A percentile compares a stretch with the other conserved stretches of the same genome.
phyloP scores from a whole-genome alignment of 2,888 invertebrate species.

The Drosophila kuntzei region DNA sequence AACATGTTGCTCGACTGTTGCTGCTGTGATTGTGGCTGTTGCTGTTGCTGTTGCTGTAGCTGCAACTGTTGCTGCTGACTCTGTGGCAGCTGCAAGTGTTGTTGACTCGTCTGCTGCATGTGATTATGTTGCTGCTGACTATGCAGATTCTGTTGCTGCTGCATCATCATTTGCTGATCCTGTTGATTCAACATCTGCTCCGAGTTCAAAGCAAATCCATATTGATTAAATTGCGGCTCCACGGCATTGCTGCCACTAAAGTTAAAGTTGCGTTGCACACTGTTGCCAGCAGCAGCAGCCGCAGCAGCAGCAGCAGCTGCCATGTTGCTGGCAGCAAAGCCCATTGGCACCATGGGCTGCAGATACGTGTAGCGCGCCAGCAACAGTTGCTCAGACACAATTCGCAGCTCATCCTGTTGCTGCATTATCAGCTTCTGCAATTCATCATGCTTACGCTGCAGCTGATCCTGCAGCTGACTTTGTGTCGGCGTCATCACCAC shows the following conservation, averaged over 20 bases:
- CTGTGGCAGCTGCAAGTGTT: slow-evolving; percentile 36
- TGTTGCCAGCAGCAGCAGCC: slow-evolving; percentile 11
- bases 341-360: slow-evolving; percentile 83
- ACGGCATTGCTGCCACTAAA: slow-evolving; percentile 67
- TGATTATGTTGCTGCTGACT: slow-evolving; percentile 78
- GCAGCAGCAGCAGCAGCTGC: slow-evolving; percentile 41
- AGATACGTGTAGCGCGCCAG: slow-evolving; percentile 92
- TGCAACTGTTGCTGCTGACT: slow-evolving; percentile 46
- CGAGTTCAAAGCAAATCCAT: slow-evolving; percentile 80
- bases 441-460: slow-evolving; percentile 93
- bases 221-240: slow-evolving; percentile 83
- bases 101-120: slow-evolving; percentile 56
- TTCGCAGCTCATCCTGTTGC: slow-evolving; percentile 93
- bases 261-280: slow-evolving; percentile 61
- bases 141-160: slow-evolving; percentile 74
- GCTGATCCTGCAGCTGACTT: slow-evolving; percentile 89
- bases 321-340: slow-evolving; percentile 69
- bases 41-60: slow-evolving; percentile 62
- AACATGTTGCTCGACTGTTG: slow-evolving; percentile 65
- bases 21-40: slow-evolving; percentile 61
- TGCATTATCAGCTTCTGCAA: slow-evolving; percentile 93
- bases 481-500: slow-evolving; percentile 87
- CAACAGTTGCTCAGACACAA: slow-evolving; percentile 94
- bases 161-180: slow-evolving; percentile 80
- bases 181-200: slow-evolving; percentile 79